Evolutionary conservation across 1,140 invertebrate species (phyloP).

Genomic region (Drosophila triauraria): DNA sequence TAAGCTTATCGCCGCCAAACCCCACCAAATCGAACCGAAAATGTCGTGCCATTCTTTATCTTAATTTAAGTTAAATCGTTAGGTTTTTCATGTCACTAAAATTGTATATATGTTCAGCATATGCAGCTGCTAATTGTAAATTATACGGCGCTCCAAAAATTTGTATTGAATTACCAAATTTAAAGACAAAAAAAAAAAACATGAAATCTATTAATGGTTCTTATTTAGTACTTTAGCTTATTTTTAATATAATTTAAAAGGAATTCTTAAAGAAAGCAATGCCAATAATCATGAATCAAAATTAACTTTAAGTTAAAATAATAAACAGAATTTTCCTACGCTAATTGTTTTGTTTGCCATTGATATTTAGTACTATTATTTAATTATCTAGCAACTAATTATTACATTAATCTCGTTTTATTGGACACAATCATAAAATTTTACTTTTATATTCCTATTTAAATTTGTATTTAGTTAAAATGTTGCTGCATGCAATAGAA

Average conservation of each 20-base stretch:
- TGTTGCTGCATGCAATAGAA: conserved; percentile 28
- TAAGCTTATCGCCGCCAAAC: conserved; percentile 47
- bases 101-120: conserved; percentile 68
- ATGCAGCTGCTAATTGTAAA: conserved; percentile 69
- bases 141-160: conserved; percentile 58
- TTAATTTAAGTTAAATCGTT: conserved; percentile 43
- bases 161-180: conserved; percentile 22
- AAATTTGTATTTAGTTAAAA: conserved; percentile 53
- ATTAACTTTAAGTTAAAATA: conserved; percentile 76
- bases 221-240: conserved; percentile 55
- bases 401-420: conserved; percentile 66
- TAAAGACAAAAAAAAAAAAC: conserved; percentile 9
- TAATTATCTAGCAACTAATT: conserved; percentile 51
- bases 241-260: conserved; percentile 50
- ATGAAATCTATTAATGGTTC: conserved; percentile 16
- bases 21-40: conserved; percentile 50
- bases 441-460: conserved; percentile 46
- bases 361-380: conserved; percentile 63
- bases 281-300: conserved; percentile 70
- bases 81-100: conserved; percentile 14
- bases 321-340: conserved; percentile 42
- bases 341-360: conserved; percentile 74
- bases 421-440: conserved; percentile 12
- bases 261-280: conserved; percentile 75
- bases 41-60: conserved; percentile 66